These are phyloP conservation scores for Mus caroli DNA, from an alignment of 2,797 vertebrate species.

Conservation along the genomic window DNA sequence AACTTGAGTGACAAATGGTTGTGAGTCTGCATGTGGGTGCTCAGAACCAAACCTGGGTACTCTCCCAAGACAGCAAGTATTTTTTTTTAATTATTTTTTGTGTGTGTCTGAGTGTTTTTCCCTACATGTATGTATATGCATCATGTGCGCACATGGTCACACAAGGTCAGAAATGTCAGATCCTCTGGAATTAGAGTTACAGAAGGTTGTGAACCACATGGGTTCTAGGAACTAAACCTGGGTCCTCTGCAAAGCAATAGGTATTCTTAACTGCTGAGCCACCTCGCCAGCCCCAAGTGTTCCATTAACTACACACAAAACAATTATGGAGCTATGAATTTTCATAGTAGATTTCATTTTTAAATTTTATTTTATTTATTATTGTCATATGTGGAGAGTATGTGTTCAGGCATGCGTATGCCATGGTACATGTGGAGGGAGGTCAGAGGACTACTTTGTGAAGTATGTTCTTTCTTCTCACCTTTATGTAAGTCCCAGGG, in stretches of 20 bases:
- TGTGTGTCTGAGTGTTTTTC: neutral
- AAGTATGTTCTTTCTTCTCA: neutral
- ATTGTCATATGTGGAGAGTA: neutral
- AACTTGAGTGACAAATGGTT: neutral
- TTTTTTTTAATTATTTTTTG: neutral
- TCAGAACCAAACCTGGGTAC: neutral
- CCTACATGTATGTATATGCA: neutral
- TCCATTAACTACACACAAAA: neutral
- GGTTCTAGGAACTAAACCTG: neutral
- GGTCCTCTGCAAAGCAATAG: neutral
- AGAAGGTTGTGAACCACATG: neutral
- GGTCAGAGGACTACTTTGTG: too few relatives aligned
- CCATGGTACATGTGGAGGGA: neutral
- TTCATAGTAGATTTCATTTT: neutral
- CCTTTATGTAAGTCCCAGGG: neutral
- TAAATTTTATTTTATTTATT: neutral
- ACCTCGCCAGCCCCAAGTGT: too few relatives aligned
- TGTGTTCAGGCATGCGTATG: too few relatives aligned
- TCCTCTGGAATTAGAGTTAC: neutral
- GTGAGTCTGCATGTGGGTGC: neutral
- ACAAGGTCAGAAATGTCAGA: neutral
- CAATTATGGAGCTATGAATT: neutral
- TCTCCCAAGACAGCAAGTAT: neutral
- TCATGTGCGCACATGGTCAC: neutral
- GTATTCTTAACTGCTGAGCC: neutral